Percentiles rank a stretch among this genome's conserved stretches.
These are phyloP conservation scores for Picus viridis DNA, from an alignment of 2,797 vertebrate species.

Conservation along the genomic window DNA sequence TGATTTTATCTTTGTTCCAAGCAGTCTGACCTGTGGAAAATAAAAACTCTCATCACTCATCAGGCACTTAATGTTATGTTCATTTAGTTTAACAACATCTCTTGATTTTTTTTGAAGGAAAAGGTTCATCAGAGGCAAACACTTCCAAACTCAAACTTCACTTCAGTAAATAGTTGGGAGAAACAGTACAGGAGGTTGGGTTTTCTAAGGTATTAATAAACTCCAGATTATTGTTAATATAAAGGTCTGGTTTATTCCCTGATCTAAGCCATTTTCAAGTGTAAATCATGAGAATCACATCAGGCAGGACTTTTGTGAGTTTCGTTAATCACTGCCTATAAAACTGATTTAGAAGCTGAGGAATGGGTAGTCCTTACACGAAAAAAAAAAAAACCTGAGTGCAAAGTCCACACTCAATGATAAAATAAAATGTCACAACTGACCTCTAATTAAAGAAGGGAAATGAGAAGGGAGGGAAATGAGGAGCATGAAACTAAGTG, in stretches of 20 bases:
- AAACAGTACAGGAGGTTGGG: not conserved
- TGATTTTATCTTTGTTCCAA: not conserved
- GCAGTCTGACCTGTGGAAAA: not conserved
- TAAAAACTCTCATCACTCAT: not conserved
- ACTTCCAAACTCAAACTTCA: not conserved
- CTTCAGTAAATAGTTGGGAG: not conserved
- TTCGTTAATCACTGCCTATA: not conserved
- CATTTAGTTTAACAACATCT: not conserved
- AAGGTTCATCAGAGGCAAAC: not conserved
- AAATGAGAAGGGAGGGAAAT: not conserved
- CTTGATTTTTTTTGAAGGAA: not conserved
- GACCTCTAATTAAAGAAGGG: not conserved
- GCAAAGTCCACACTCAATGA: not conserved
- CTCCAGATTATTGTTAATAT: not conserved
- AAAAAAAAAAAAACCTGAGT: not conserved
- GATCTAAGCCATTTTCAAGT: not conserved
- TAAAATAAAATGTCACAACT: not conserved
- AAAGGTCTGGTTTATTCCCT: not conserved
- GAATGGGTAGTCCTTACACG: not conserved
- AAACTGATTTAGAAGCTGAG: not conserved
- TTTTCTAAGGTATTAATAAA: not conserved
- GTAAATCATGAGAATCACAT: not conserved
- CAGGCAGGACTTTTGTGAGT: not conserved
- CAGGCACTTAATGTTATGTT: not conserved
- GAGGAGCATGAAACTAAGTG: not conserved